These are phyloP conservation scores for Agriotes lineatus DNA, from an alignment of 2,888 invertebrate genomes.

Conservation along the genomic window DNA sequence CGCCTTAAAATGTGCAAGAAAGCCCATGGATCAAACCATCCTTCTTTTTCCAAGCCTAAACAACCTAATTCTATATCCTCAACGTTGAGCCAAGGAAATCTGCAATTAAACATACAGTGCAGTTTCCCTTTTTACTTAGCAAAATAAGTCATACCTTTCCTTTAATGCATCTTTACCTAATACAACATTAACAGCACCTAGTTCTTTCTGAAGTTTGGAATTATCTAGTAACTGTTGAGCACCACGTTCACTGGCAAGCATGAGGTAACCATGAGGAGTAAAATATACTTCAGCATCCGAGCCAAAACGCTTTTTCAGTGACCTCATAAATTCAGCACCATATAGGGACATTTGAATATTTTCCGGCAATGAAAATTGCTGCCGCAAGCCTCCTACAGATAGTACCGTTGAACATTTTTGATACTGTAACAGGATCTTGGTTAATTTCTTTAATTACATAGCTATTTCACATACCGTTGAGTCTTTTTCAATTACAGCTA, in stretches of 20 bases:
- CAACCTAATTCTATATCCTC: constrained; percentile 85
- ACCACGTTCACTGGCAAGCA: constrained; percentile 83
- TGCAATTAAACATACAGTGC: constrained; percentile 28
- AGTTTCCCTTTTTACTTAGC: neutral
- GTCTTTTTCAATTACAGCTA: constrained; percentile 92
- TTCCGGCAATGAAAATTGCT: constrained; percentile 94
- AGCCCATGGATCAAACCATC: constrained; percentile 94
- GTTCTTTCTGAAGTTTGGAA: constrained; percentile 77
- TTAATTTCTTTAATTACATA: too few relatives aligned
- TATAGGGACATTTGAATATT: constrained; percentile 93
- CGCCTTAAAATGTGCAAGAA: constrained; percentile 81
- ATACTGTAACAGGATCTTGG: constrained; percentile 72
- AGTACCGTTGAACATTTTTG: constrained; percentile 77
- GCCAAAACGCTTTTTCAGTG: constrained; percentile 74
- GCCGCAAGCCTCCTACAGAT: constrained; percentile 88
- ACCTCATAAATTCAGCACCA: constrained; percentile 89
- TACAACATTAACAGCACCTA: constrained; percentile 85
- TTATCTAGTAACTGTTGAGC: constrained; percentile 80
- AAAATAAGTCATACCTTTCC: constrained; percentile 60
- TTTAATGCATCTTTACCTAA: constrained; percentile 77
- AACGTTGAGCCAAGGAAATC: constrained; percentile 93
- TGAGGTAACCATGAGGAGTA: constrained; percentile 89
- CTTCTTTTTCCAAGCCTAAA: constrained; percentile 88
- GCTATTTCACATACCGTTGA: constrained; percentile 76
- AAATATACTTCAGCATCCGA: constrained; percentile 82